Percentiles rank a stretch among this genome's conserved stretches.
These are phyloP conservation scores for Harpalus rufipes DNA, from an alignment of 2,888 invertebrate species.

Conservation along the genomic window DNA sequence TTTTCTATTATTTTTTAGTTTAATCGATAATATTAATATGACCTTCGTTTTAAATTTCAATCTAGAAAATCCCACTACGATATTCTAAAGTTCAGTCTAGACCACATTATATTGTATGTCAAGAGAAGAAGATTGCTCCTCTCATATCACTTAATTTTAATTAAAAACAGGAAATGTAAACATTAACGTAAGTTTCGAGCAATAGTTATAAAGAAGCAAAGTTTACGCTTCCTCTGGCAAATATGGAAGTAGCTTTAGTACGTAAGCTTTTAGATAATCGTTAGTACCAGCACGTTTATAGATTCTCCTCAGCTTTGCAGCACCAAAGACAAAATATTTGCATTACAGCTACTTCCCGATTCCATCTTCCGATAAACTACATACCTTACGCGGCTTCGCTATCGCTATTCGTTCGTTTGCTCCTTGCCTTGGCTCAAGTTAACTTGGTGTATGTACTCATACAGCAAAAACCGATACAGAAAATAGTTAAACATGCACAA, in stretches of 20 bases:
- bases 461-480: constrained; percentile 36
- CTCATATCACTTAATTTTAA: neutral
- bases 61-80: too few relatives aligned
- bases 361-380: constrained; percentile 59
- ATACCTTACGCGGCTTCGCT: constrained; percentile 40
- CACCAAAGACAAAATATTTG: constrained; percentile 47
- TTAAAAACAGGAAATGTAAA: neutral
- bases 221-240: neutral
- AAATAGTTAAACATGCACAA: constrained; percentile 49
- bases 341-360: constrained; percentile 40
- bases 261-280: constrained; percentile 48
- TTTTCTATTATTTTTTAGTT: too few relatives aligned
- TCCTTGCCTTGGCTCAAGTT: constrained; percentile 15
- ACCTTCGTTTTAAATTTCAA: too few relatives aligned
- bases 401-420: neutral
- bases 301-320: constrained; percentile 15
- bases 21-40: too few relatives aligned
- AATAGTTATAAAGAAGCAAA: constrained; percentile 3
- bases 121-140: neutral
- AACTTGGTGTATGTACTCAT: constrained; percentile 18
- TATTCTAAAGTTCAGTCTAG: too few relatives aligned
- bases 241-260: constrained; percentile 10
- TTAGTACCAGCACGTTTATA: constrained; percentile 45
- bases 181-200: neutral
- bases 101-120: too few relatives aligned